Evolutionary conservation across 2,113 vertebrate species (phyloP).

Genomic region (human (Homo sapiens)): DNA sequence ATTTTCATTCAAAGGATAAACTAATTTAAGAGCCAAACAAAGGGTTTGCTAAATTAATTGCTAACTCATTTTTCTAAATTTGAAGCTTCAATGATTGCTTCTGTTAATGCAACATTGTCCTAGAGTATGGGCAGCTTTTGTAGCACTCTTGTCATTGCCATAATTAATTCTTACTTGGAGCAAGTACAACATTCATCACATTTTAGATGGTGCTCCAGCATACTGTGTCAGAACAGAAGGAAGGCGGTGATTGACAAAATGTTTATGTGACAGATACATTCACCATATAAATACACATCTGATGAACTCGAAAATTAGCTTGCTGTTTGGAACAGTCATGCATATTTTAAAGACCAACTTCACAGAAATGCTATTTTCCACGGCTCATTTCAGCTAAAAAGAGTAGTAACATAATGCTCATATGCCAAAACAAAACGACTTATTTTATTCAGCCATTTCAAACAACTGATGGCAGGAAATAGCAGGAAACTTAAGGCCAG

Average conservation of each 20-base stretch:
- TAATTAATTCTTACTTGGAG: conserved; percentile 66
- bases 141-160: neutral
- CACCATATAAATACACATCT: conserved; percentile 67
- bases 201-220: conserved; percentile 28
- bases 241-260: conserved; percentile 69
- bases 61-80: neutral
- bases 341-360: conserved; percentile 67
- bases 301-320: conserved; percentile 66
- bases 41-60: conserved; percentile 22
- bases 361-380: conserved; percentile 69
- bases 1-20: conserved; percentile 24
- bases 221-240: conserved; percentile 64
- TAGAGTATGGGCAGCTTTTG: conserved; percentile 21
- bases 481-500: conserved; percentile 51
- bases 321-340: conserved; percentile 58
- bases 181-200: neutral
- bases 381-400: conserved; percentile 75
- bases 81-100: conserved; percentile 24
- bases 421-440: conserved; percentile 69
- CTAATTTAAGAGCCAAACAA: neutral
- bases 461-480: conserved; percentile 57
- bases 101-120: neutral
- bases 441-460: conserved; percentile 64
- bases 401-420: conserved; percentile 56
- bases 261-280: conserved; percentile 72